Base-by-base conservation (phyloP, 2,888 invertebrate genomes). In the Chymomyza amoena region DNA sequence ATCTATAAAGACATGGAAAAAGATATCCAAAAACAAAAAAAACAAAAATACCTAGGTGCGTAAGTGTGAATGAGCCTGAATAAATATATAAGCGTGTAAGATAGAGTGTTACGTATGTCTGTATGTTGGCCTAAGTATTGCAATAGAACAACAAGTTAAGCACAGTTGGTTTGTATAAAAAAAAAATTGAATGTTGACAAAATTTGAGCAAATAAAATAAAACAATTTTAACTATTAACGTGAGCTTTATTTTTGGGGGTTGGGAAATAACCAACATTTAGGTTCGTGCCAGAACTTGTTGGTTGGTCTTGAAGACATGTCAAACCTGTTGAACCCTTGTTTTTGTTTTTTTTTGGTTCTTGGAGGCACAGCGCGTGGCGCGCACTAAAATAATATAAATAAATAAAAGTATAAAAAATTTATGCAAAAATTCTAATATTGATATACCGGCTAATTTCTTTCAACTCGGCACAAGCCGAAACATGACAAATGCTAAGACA, bases 1-100 rank as follows among this genome's bases (percentile, higher is more conserved):
- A 66, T 45, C 57, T 66, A 63, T 69, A 67, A 54, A 59, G 20
- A 28, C 59, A 10, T 59, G 9, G 32, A 56, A 66, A 52, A 84
- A 74, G 76, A 69, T 68, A 79, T 80, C 79, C 81, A 88, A 84
- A 45, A 36, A 36, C 2, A 9, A 13, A 45, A 81, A 88, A 84
- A 45, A 36, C 6, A 32, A 9, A 13, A 45, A 81, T 87, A 87
- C 75, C 67, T 79, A 87, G 87, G 73, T 57, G 72, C 77, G 72
- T 85, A 84, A 84, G 77, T 75, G 71, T 62, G 68, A 39, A 60
- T 16, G 69, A 64, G n/a, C 9, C 69, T 67, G 70, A 67, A 68
- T 76, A 70, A 60, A 45, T 76, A 70, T 72, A 62, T 74, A 63
- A 66, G 62, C 61, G 63, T 62, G 62, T 64, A 16, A 51, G 16